These are phyloP conservation scores for Blera fallax DNA, from an alignment of 2,888 invertebrate species.

Conservation along the genomic window DNA sequence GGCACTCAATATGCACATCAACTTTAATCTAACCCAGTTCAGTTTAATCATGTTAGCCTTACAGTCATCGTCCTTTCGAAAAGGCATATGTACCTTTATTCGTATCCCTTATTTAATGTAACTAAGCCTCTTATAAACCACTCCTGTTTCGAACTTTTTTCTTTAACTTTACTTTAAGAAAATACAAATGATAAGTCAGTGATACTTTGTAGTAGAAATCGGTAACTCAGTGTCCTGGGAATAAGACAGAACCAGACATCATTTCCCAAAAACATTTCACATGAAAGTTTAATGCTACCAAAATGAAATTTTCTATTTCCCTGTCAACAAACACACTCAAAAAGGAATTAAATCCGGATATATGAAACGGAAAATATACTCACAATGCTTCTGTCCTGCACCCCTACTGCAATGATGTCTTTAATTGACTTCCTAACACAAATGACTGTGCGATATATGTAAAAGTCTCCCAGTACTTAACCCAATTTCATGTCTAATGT, in stretches of 20 bases:
- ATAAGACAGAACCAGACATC: no score
- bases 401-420: not conserved
- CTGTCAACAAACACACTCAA: not conserved
- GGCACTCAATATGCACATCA: no score
- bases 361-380: not conserved
- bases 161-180: not conserved
- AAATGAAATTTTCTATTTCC: not conserved
- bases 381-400: not conserved
- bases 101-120: no score
- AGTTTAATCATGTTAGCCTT: no score
- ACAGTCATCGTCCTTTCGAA: no score
- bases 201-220: no score
- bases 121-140: no score
- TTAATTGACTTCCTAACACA: slow-evolving; percentile 25
- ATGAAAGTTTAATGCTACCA: not conserved
- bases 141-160: no score
- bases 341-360: slow-evolving; percentile 5
- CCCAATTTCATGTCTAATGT: slow-evolving; percentile 29
- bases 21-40: no score
- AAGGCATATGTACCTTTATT: no score
- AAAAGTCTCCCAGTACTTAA: slow-evolving; percentile 24
- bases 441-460: slow-evolving; percentile 21
- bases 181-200: no score
- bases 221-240: no score
- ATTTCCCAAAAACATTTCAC: not conserved